Evolutionary conservation across 2,888 invertebrate genomes (phyloP), one percentile per base, ranked within the genome.

Genomic region (Noctua janthina): DNA sequence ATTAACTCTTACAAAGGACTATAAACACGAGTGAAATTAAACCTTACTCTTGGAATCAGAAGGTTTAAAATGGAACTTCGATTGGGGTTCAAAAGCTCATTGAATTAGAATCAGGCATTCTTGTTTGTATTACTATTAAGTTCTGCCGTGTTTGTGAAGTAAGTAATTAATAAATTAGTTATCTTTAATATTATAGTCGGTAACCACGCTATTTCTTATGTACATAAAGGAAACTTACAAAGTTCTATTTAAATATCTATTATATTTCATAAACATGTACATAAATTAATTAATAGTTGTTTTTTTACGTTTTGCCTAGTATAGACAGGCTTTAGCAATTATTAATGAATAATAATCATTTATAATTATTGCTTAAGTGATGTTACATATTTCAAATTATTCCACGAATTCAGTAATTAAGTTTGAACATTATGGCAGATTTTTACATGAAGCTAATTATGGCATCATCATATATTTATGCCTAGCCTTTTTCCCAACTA

Each of bases 91-190:
- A 68, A 80, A 49, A 62, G 51, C 20, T 67, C 10, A n/a, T 35
- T 69, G 2, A 20, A 46, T n/a, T 39, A n/a, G 3, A 46, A 54
- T 77, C 35, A 70, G 10, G n/a, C 35, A 23, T 11, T 54, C 43
- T 35, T 39, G 10, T 51, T 29, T 13, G 46, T 49, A n/a, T 51
- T 35, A 35, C 29, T 73, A 43, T n/a, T 72, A 64, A 76, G 64
- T 66, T 73, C 29, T 73, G 29, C 29, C 29, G 29, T 54, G 64
- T 23, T 62, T 46, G 3, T 67, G 6, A 51, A 17, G 39, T 59
- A 49, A 79, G 43, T 68, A 67, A 51, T 72, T 59, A 72, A 67
- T 54, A 49, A 49, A 70, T 67, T 11, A 59, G 35, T 6, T 39
- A 35, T 1, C 2, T 17, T 29, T 35, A 35, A 0, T 43, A 66